Conservation (phyloP, 2,113 vertebrate genomes). For the Petrocephalus zakoni region DNA sequence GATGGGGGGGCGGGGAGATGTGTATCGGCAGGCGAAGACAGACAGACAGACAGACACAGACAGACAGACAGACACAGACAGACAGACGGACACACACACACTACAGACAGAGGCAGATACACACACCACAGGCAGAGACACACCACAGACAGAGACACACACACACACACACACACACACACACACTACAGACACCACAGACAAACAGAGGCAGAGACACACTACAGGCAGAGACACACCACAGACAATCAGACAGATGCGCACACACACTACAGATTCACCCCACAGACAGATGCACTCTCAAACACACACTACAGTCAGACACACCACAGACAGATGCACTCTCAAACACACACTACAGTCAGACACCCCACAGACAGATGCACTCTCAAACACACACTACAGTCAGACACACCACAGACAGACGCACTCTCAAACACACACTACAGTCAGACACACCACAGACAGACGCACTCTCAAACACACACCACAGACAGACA, state of each 20-base stretch:
- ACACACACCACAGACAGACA: neutral
- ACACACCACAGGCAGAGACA: neutral
- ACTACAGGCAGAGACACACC: neutral
- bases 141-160: neutral
- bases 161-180: neutral
- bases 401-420: neutral
- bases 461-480: no score
- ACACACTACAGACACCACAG: neutral
- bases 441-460: neutral
- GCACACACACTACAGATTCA: neutral
- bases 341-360: neutral
- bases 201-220: no score
- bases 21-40: no score
- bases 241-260: no score
- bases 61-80: no score
- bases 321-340: neutral
- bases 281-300: neutral
- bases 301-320: no score
- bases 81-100: neutral
- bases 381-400: neutral
- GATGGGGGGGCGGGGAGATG: no score
- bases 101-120: neutral
- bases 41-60: no score
- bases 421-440: neutral
- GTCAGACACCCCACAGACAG: no score